Base-by-base conservation (phyloP, 2,888 invertebrate species). In the Drosophila siamana region DNA sequence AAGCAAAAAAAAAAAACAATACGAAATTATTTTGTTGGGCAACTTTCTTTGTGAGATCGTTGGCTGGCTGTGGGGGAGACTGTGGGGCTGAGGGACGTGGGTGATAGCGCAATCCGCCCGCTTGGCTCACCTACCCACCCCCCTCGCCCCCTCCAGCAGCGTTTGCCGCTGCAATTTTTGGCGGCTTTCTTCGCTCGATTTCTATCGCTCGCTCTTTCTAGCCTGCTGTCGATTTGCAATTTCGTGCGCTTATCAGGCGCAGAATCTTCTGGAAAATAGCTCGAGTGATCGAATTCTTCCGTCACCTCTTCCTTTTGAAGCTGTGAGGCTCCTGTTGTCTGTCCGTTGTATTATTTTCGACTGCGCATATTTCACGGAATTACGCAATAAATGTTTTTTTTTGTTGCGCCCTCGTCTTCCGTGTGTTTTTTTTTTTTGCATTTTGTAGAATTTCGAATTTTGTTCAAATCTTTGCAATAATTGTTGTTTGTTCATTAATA, bases 1-100 rank as follows among this genome's bases (percentile, higher is more conserved):
- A 44, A n/a, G n/a, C 44, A 43, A 30, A 56, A 56, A 24, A 24
- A 7, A 15, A 19, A 9, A n/a, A 60, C 43, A 5, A 15, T 16
- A 6, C 6, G 2, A 33, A 41, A 15, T 44, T 19, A 16, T n/a
- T 40, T 48, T 48, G 47, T 51, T 69, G 47, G 28, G 41, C 55
- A 40, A 74, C 75, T 74, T 73, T 73, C 75, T 51, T 74, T 74
- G 75, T 69, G 69, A 50, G 63, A 73, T 73, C 74, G 75, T 40
- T 40, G 33, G 4, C 11, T n/a, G n/a, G n/a, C n/a, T n/a, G n/a
- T n/a, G n/a, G n/a, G n/a, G n/a, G n/a, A n/a, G n/a, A n/a, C n/a
- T n/a, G n/a, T n/a, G n/a, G n/a, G n/a, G n/a, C n/a, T n/a, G n/a
- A n/a, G n/a, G n/a, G 15, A 16, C 7, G 16, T 16, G 38, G 0